Evolutionary conservation across 35 echinoderm and acorn worm genomes (phyloP), one percentile per base, ranked within the genome.

Genomic region (Chiridota heheva): DNA sequence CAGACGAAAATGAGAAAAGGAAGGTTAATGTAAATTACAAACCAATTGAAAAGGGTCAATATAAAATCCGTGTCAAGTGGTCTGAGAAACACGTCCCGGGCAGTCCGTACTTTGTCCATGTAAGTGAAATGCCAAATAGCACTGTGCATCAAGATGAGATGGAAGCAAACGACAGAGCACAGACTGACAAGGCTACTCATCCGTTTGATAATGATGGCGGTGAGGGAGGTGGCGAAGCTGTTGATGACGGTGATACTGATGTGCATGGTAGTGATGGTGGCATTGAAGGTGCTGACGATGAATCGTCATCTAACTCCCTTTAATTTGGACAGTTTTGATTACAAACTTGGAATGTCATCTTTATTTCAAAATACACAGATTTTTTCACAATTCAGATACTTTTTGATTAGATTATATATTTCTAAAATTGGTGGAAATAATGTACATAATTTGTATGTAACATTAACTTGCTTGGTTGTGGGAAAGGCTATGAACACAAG

Each of bases 61-160:
- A 86, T 34, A 81, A 76, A 47, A 78, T 92, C 30, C 83, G 80
- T n/a, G 90, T 92, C 39, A 86, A 86, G 77, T 92, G 90, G 90
- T 92, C 90, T 20, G 90, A 92, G 44, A 80, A 87, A 22, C 82
- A 92, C 40, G 90, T 86, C 0, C 75, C 90, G 15, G 90, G 90
- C 20, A 86, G 82, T 67, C 89, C 90, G 8, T 92, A 86, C 76
- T 49, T 69, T 1, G 42, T 92, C 0, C n/a, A 87, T 81, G 76
- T 65, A 86, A 15, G 90, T 87, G 15, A 78, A 87, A 15, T 69
- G 37, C 13, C 34, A 56, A 22, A 60, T 82, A 76, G 64, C 81
- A 33, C 71, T 92, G 32, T 18, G 72, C 58, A 37, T 71, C 3
- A 78, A 74, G 6, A 66, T 82, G 40, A 60, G 62, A 40, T 71